A percentile compares a stretch with the other conserved stretches of the same genome.
Evolutionary conservation across 2,888 invertebrate genomes (phyloP).

Genomic region (Eretmocerus hayati): DNA sequence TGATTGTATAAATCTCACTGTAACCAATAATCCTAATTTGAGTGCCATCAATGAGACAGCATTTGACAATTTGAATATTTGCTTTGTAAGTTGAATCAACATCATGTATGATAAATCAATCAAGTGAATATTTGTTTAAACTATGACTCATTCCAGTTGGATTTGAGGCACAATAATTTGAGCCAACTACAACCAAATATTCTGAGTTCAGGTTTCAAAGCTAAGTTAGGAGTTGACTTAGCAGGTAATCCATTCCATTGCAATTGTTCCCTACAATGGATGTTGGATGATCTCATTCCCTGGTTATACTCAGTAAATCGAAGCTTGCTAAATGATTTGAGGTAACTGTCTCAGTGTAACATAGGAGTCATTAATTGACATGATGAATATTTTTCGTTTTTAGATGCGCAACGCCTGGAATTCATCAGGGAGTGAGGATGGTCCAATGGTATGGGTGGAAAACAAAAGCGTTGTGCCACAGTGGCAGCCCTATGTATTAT

Average conservation of each 20-base stretch:
- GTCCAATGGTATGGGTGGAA: constrained; percentile 59
- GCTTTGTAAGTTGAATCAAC: constrained; percentile 49
- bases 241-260: constrained; percentile 61
- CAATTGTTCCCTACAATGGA: constrained; percentile 55
- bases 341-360: constrained; percentile 41
- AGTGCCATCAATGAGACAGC: constrained; percentile 40
- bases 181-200: constrained; percentile 44
- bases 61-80: constrained; percentile 47
- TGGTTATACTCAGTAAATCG: constrained; percentile 48
- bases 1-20: constrained; percentile 49
- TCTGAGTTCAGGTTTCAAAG: constrained; percentile 33
- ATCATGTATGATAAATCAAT: neutral
- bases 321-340: constrained; percentile 49
- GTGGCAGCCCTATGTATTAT: neutral
- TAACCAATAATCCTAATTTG: constrained; percentile 49
- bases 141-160: constrained; percentile 45
- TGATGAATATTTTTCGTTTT: neutral
- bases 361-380: neutral
- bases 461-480: constrained; percentile 44
- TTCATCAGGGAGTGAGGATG: constrained; percentile 49
- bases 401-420: constrained; percentile 52
- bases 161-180: constrained; percentile 54
- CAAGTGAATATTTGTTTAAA: neutral
- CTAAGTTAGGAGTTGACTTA: constrained; percentile 49
- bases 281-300: constrained; percentile 52